A percentile compares a stretch with the other conserved stretches of the same genome.
These are phyloP conservation scores for Peromyscus leucopus DNA, from an alignment of 2,113 vertebrate genomes.

Conservation along the genomic window DNA sequence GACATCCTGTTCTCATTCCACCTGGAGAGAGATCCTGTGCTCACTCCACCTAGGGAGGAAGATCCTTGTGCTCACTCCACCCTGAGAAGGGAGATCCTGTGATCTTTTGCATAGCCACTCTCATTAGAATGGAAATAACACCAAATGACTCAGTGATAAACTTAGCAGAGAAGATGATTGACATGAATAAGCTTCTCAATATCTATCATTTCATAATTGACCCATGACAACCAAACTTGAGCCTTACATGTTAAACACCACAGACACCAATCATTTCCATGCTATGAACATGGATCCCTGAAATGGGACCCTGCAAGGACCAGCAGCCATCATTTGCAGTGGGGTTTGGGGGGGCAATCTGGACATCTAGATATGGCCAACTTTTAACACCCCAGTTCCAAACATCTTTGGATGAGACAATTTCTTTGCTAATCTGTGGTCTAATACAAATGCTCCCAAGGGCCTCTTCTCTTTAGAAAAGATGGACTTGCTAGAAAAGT, in stretches of 20 bases:
- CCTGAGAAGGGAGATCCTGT: background rate
- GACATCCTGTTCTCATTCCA: background rate
- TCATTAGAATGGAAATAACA: constrained; percentile 12
- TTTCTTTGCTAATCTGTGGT: background rate
- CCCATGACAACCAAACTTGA: background rate
- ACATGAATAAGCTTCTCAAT: constrained; percentile 37
- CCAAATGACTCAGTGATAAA: constrained; percentile 15
- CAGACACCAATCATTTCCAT: background rate
- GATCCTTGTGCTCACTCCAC: background rate
- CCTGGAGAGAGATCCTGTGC: background rate
- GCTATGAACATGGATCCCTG: background rate
- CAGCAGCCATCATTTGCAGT: background rate
- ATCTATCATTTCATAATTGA: background rate
- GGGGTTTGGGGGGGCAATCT: background rate
- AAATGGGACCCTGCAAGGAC: background rate
- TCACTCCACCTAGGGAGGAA: background rate
- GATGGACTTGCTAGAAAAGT: background rate
- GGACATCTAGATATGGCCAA: background rate
- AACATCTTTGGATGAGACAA: background rate
- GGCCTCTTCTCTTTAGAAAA: background rate
- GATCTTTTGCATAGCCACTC: background rate
- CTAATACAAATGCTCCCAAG: background rate
- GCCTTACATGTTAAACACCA: constrained; percentile 1
- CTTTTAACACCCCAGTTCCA: background rate
- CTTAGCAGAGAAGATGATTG: background rate